Percentiles rank a stretch among this genome's conserved stretches.
These are phyloP conservation scores for Panagrolaimus sp. DNA, from an alignment of 1,140 invertebrate genomes.

Conservation along the genomic window DNA sequence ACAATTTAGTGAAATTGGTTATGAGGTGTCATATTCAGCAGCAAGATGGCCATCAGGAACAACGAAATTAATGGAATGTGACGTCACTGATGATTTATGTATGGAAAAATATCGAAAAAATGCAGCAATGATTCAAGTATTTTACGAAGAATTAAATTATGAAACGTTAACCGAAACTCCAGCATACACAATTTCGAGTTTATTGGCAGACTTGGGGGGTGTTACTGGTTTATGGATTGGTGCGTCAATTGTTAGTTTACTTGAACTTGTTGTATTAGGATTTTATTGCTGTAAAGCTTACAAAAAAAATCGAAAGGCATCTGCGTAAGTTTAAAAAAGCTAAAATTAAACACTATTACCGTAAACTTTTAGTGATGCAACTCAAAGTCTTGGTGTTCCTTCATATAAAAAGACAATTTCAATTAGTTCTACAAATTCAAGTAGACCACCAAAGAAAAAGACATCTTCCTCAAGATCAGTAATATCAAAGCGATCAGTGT, in stretches of 20 bases:
- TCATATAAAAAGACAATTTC: background rate
- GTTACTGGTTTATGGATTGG: conserved; percentile 58
- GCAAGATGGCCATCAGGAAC: conserved; percentile 59
- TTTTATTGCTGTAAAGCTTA: conserved; percentile 42
- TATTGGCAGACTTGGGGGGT: conserved; percentile 58
- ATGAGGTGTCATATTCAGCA: conserved; percentile 58
- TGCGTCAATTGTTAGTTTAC: conserved; percentile 54
- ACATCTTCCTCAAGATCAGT: conserved; percentile 12
- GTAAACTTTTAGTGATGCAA: background rate
- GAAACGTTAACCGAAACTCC: conserved; percentile 55
- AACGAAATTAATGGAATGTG: conserved; percentile 56
- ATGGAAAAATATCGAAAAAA: conserved; percentile 58
- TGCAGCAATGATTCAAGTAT: conserved; percentile 59
- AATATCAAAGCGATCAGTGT: conserved; percentile 25
- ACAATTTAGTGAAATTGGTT: conserved; percentile 54
- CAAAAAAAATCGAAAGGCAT: conserved; percentile 32
- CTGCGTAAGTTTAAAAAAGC: conserved; percentile 26
- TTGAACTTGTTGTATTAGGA: conserved; percentile 49
- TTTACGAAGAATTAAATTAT: conserved; percentile 59
- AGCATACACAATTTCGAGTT: conserved; percentile 50
- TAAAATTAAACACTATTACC: background rate
- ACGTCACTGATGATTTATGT: conserved; percentile 51
- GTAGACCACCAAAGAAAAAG: background rate
- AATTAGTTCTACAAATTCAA: background rate
- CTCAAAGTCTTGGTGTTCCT: background rate